Evolutionary conservation across 1,140 invertebrate species (phyloP).

Genomic region (Coelopa frigida): DNA sequence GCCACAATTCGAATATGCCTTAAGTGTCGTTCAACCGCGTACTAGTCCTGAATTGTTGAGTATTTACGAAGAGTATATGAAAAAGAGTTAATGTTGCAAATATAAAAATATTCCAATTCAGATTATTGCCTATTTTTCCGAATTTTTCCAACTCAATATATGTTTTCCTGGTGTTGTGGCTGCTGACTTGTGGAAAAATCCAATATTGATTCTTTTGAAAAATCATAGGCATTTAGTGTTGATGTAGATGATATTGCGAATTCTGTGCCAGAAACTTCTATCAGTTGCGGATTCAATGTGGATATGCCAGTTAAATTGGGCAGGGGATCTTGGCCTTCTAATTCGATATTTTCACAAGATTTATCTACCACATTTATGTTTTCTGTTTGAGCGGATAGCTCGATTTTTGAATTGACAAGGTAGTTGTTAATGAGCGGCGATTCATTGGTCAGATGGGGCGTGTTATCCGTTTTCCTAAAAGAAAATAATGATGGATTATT

Average conservation of each 20-base stretch:
- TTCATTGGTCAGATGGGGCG: no score
- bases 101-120: background rate
- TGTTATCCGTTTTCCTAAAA: no score
- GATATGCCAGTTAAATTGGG: no score
- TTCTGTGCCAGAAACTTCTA: no score
- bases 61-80: constrained; percentile 54
- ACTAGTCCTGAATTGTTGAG: constrained; percentile 59
- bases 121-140: background rate
- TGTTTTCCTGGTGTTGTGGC: background rate
- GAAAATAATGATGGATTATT: no score
- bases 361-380: no score
- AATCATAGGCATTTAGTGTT: background rate
- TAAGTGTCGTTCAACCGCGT: constrained; percentile 62
- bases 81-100: constrained; percentile 36
- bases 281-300: no score
- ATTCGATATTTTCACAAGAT: no score
- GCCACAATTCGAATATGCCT: constrained; percentile 62
- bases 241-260: background rate
- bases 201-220: constrained; percentile 3
- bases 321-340: no score
- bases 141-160: background rate
- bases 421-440: no score
- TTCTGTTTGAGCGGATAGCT: no score
- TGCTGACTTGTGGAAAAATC: constrained; percentile 5
- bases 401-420: no score